Percentiles rank a stretch among this genome's conserved stretches.
Evolutionary conservation across 2,113 vertebrate species (phyloP).

Genomic region (Mobula birostris): DNA sequence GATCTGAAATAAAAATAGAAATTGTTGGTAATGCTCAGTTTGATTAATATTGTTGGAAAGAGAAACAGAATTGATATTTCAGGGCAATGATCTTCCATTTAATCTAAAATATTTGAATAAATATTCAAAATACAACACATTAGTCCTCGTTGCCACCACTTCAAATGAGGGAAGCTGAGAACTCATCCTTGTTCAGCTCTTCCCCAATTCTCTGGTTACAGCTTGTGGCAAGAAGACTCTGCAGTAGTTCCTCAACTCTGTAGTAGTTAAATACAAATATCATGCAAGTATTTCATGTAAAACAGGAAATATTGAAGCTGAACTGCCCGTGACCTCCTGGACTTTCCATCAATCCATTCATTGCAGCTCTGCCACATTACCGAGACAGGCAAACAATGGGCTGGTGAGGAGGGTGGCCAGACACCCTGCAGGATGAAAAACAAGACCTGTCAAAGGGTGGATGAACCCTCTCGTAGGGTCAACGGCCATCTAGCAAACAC

Average conservation of each 20-base stretch:
- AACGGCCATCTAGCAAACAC: too few species aligned
- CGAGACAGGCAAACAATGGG: slow-evolving; percentile 23
- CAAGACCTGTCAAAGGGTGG: too few species aligned
- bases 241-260: neutral
- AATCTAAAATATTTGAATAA: neutral
- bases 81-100: too few species aligned
- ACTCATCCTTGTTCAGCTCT: neutral
- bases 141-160: neutral
- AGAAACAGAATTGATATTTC: too few species aligned
- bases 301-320: neutral
- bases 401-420: too few species aligned
- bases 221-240: neutral
- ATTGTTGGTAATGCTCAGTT: too few species aligned
- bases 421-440: too few species aligned
- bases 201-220: neutral
- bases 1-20: neutral
- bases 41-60: too few species aligned
- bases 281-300: neutral
- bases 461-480: too few species aligned
- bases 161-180: neutral
- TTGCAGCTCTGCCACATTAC: slow-evolving; percentile 24
- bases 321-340: neutral
- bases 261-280: neutral
- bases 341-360: neutral
- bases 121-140: neutral